Percentiles rank a stretch among this genome's conserved stretches.
These are phyloP conservation scores for silkworm (Bombyx mori) DNA, from an alignment of 1,140 invertebrate genomes.

Conservation along the genomic window ASM3026992v2 NC_085131.1:2972001-2972500, in stretches of 20 bases:
- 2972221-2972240: conserved; percentile 64
- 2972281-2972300: conserved; percentile 53
- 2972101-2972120: conserved; percentile 26
- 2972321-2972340: conserved; percentile 36
- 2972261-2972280: conserved; percentile 54
- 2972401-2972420: conserved; percentile 30
- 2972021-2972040: conserved; percentile 26
- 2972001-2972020: conserved; percentile 24
- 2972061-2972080: conserved; percentile 40
- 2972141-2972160: conserved; percentile 38
- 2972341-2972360: conserved; percentile 27
- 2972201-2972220: conserved; percentile 36
- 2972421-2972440: conserved; percentile 25
- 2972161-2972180: conserved; percentile 50
- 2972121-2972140: conserved; percentile 47
- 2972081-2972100: conserved; percentile 26
- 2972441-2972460: conserved; percentile 37
- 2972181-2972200: conserved; percentile 44
- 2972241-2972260: conserved; percentile 50
- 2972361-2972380: conserved; percentile 40
- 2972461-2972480: conserved; percentile 10
- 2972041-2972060: conserved; percentile 5
- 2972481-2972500: conserved; percentile 21
- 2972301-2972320: conserved; percentile 51
- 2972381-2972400: conserved; percentile 16